Base-by-base conservation (phyloP, 2,797 vertebrate species). In the Selene dorsalis region DNA sequence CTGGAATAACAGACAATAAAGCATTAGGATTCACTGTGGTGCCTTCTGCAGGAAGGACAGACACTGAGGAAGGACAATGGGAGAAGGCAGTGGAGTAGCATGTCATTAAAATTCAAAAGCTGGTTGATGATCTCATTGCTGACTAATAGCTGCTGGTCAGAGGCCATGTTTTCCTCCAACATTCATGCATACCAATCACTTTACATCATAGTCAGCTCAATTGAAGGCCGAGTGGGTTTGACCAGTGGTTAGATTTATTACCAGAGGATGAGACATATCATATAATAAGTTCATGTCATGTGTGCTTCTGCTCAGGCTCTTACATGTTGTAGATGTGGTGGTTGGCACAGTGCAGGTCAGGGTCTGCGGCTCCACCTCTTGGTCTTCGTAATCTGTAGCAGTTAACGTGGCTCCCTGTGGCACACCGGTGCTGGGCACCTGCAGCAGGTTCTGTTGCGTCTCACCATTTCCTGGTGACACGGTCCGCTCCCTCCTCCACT, bases 401-500 rank as follows among this genome's bases (percentile, higher is more conserved):
- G 88, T 67, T 38, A 80, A 38, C 0, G 92, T 88, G 28, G 92
- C 83, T 30, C 92, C 87, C 75, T 95, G 95, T 0, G 94, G 89
- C 4, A 93, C 88, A 28, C 93, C 93, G 0, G 93, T 87, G 84
- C 96, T 92, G 43, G 96, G 97, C 60, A 96, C 95, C 91, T 95
- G 96, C 73, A 95, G 90, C 38, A 96, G 94, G 0, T 91, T 91
- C 4, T 92, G 95, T 0, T 94, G 94, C 0, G 70, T 63, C 48
- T 93, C 88, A 1, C 84, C 83, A 32, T 92, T 91, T 47, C 68
- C 80, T 5, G 91, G 63, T 0, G 92, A 85, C 67, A 91, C 89
- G 24, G 95, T 97, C 18, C 98, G 93, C 85, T 96, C 96, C 73
- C 98, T 93, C 53, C 95, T 93, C 97, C 98, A 99, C 50, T 96